These are phyloP conservation scores for Meloidogyne floridensis DNA, from an alignment of 1,140 invertebrate genomes.

Conservation along the genomic window DNA sequence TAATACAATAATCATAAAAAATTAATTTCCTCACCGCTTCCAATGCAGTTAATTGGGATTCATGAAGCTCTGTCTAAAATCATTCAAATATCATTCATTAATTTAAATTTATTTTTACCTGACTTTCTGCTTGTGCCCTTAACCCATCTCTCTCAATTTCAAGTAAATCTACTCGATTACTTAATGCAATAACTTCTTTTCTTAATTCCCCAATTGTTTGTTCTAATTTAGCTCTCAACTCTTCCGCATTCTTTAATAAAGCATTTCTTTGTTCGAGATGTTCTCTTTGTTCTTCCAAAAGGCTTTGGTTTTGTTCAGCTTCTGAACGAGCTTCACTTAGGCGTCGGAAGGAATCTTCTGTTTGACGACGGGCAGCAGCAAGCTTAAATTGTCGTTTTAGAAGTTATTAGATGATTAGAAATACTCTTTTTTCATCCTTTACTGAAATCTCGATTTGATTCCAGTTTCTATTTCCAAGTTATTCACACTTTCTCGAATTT, in stretches of 20 bases:
- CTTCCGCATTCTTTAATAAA: conserved; percentile 53
- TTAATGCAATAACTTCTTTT: conserved; percentile 59
- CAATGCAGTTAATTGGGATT: conserved; percentile 61
- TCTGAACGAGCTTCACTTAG: conserved; percentile 36
- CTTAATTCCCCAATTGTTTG: conserved; percentile 55
- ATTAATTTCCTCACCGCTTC: conserved; percentile 44
- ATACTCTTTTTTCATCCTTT: too few relatives aligned
- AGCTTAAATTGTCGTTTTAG: conserved; percentile 38
- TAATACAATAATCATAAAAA: neutral
- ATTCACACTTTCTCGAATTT: too few relatives aligned
- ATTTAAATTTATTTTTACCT: conserved; percentile 23
- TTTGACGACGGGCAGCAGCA: conserved; percentile 52
- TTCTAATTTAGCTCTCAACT: conserved; percentile 52
- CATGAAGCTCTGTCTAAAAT: conserved; percentile 49
- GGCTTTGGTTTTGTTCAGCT: conserved; percentile 24
- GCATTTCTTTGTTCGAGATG: conserved; percentile 53
- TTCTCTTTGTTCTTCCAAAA: conserved; percentile 40
- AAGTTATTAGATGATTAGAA: too few relatives aligned
- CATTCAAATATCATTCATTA: neutral
- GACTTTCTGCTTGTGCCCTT: conserved; percentile 60
- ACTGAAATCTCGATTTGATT: too few relatives aligned
- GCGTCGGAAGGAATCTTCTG: conserved; percentile 49
- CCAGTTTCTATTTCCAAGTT: too few relatives aligned
- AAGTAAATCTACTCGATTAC: conserved; percentile 59
- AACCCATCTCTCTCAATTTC: conserved; percentile 63